Evolutionary conservation across 2,113 vertebrate genomes (phyloP), one percentile per base, ranked within the genome.

Genomic region (Pomatorhinus ruficollis): DNA sequence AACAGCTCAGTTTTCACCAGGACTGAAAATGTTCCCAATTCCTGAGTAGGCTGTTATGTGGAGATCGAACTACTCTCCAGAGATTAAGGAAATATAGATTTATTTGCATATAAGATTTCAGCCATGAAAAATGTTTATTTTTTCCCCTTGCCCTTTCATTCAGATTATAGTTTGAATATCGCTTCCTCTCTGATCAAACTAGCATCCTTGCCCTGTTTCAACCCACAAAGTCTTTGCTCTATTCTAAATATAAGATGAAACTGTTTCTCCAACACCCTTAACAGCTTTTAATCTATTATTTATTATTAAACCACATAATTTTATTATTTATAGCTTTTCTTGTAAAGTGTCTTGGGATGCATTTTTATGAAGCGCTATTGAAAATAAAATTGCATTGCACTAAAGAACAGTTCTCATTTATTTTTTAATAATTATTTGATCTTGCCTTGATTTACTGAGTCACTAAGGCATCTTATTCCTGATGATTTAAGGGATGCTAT

Each of bases 381-480:
- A 91, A 91, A 94, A 90, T 80, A 93, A 93, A 95, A 93, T 49
- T 77, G 63, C 77, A 75, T 80, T 80, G 66, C 90, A 63, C 84
- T 70, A 69, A 95, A 95, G 93, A 95, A 76, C 66, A 66, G 84
- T 70, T 69, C 91, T 95, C 90, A 96, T 96, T 96, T 97, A 95
- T 94, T 93, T 96, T 95, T 97, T 91, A 96, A 93, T 94, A 95
- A 97, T 94, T 95, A 94, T 88, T 95, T 94, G 78, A 93, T 96
- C 84, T 90, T 83, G 66, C 39, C 59, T 93, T 96, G 95, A 94
- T 96, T 95, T 97, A 94, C 53, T 89, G 94, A 96, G 77, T 87
- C 86, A 95, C 87, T 89, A 84, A 94, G 81, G 66, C 74, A 83
- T 91, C 91, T 83, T 93, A 94, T 94, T 96, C 61, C 28, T 50